Base-by-base conservation (phyloP, 2,113 vertebrate species). In the Cheirogaleus medius region DNA sequence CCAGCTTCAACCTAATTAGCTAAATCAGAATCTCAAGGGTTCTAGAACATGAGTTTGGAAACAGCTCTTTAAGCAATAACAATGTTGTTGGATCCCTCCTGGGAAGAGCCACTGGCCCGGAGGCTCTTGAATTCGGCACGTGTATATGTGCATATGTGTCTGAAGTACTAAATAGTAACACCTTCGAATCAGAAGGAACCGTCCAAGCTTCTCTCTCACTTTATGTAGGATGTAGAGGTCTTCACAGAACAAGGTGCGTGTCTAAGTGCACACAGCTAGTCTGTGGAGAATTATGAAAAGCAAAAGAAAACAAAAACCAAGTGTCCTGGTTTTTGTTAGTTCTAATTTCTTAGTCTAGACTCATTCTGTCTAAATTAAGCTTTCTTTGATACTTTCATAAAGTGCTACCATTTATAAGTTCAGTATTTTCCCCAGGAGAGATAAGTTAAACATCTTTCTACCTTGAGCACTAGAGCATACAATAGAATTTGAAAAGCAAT, bases 331-430 rank as follows among this genome's bases (percentile, higher is more conserved):
- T 63, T 63, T 29, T 29, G 25, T 63, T 63, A 63, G 27, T 29
- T 11, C 60, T 63, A 63, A 27, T 63, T 29, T 84, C 39, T 94
- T 92, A 87, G 64, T 39, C 39, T 47, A 91, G 64, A 81, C 25
- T 96, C 8, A 23, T 84, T 93, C 81, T 92, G 25, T 42, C 9
- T 92, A 82, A 76, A 85, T 52, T 68, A 87, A 78, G 3, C 27
- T 90, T 20, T 42, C 20, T 84, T 91, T 87, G 49, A 15, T 94
- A 64, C 60, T 94, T 96, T 86, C 77, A 63, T 63, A 63, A 93
- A 68, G 10, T 74, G 29, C 42, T 80, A 27, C n/a, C 47, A 56
- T 90, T 85, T 78, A 29, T 54, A 85, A 87, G 29, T 73, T 60
- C 37, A 77, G 8, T 71, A 81, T 93, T 94, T 94, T 37, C 8